phyloP scores from a whole-genome alignment of 2,888 invertebrate species.

The Nomada flava region DNA sequence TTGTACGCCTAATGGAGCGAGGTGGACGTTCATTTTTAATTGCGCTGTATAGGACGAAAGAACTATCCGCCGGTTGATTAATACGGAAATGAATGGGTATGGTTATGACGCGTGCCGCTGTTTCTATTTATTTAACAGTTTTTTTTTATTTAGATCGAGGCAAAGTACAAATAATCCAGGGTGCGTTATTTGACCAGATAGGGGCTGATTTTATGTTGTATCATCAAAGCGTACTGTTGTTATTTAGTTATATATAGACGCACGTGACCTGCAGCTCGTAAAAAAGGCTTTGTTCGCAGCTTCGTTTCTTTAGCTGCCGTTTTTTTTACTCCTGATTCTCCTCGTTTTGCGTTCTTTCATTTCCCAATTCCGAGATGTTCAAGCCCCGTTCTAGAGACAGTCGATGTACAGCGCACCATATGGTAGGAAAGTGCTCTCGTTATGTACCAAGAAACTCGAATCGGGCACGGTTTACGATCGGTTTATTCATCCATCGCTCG shows the following conservation, averaged over 20 bases:
- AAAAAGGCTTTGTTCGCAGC: conserved; percentile 64
- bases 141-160: no score
- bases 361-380: background rate
- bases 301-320: conserved; percentile 45
- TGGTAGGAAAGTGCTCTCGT: conserved; percentile 70
- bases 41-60: no score
- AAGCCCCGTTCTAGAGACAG: conserved; percentile 42
- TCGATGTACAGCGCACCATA: conserved; percentile 32
- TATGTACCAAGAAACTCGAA: conserved; percentile 77
- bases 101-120: no score
- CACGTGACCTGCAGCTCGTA: conserved; percentile 73
- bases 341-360: background rate
- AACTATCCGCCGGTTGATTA: no score
- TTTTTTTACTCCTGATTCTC: conserved; percentile 25
- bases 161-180: no score
- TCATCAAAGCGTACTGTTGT: conserved; percentile 56
- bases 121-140: no score
- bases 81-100: no score
- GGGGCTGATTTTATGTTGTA: conserved; percentile 60
- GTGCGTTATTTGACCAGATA: no score
- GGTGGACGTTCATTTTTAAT: no score
- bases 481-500: conserved; percentile 71
- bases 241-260: conserved; percentile 43
- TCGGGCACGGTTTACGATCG: conserved; percentile 79
- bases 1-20: no score